Conservation (phyloP, 2,113 vertebrate genomes). For the Aepyceros melampus region DNA sequence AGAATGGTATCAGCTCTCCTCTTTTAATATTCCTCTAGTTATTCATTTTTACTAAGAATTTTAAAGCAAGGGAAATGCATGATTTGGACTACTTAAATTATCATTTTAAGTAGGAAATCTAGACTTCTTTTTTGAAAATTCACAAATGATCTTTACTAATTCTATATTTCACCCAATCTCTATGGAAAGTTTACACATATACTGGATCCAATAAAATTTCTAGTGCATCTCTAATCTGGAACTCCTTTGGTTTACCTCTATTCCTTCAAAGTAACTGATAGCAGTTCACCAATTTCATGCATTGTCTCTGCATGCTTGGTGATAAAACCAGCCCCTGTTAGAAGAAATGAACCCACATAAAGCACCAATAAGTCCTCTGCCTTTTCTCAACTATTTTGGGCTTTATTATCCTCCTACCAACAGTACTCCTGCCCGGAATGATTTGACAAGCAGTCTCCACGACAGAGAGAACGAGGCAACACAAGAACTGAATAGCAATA, state of each 20-base stretch:
- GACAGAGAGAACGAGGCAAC: not conserved
- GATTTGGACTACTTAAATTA: not conserved
- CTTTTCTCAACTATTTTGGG: no score
- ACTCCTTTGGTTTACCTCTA: not conserved
- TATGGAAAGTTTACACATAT: not conserved
- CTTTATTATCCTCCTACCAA: not conserved
- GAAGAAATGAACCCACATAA: not conserved
- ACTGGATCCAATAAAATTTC: not conserved
- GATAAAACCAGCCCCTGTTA: not conserved
- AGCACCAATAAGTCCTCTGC: not conserved
- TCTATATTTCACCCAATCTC: not conserved
- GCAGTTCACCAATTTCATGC: not conserved
- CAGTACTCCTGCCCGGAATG: not conserved
- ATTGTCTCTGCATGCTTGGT: not conserved
- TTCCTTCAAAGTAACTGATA: not conserved
- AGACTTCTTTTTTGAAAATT: not conserved
- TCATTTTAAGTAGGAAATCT: not conserved
- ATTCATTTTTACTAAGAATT: not conserved
- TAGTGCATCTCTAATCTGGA: not conserved
- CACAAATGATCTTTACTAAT: not conserved
- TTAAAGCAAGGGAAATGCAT: not conserved
- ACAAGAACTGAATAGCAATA: fast-evolving
- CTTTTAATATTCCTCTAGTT: not conserved
- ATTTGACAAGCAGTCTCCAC: not conserved
- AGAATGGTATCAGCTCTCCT: fast-evolving